A percentile compares a stretch with the other conserved stretches of the same genome.
Conservation (phyloP, 2,888 invertebrate genomes). For the Choreutis nemorana region DNA sequence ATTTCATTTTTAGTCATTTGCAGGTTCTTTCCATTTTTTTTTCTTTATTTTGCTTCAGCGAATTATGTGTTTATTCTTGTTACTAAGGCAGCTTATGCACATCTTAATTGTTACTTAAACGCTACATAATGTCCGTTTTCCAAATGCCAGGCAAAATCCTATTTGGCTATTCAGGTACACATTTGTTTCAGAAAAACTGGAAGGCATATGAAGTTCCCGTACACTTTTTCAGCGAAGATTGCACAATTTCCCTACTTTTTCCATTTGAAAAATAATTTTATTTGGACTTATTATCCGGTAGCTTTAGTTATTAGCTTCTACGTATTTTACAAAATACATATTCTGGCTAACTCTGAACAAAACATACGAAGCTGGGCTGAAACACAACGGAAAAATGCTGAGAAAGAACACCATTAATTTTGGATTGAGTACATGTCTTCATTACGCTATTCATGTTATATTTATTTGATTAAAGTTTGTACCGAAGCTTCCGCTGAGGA, state of each 20-base stretch:
- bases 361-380: slow-evolving; percentile 43
- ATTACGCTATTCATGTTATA: neutral
- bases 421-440: neutral
- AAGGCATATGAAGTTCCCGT: slow-evolving; percentile 86
- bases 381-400: slow-evolving; percentile 34
- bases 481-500: neutral
- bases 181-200: slow-evolving; percentile 49
- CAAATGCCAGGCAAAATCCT: too few species aligned
- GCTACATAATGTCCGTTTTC: too few species aligned
- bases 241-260: slow-evolving; percentile 82
- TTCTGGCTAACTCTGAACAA: slow-evolving; percentile 58
- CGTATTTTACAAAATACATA: slow-evolving; percentile 73
- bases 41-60: neutral
- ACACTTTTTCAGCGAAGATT: slow-evolving; percentile 80
- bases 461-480: neutral
- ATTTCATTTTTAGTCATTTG: slow-evolving; percentile 3
- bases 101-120: too few species aligned
- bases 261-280: slow-evolving; percentile 76
- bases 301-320: slow-evolving; percentile 65
- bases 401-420: slow-evolving; percentile 35
- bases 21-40: neutral
- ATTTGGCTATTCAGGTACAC: too few species aligned
- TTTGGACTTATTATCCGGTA: slow-evolving; percentile 74
- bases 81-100: too few species aligned
- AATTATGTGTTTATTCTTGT: slow-evolving; percentile 3